Conservation (phyloP, 2,113 vertebrate species). For the Cyanoramphus novaezelandiae region DNA sequence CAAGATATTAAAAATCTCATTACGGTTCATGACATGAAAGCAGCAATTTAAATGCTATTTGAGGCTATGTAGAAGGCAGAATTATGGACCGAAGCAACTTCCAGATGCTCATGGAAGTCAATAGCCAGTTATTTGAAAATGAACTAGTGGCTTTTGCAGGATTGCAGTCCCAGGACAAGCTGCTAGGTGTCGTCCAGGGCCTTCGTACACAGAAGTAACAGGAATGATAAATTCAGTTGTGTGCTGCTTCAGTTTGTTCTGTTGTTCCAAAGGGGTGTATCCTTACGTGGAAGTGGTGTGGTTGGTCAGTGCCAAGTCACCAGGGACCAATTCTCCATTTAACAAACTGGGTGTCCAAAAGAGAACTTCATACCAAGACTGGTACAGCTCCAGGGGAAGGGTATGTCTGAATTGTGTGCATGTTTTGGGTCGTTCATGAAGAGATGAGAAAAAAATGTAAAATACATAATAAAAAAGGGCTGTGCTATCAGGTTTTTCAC, state of each 20-base stretch:
- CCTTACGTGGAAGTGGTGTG: neutral
- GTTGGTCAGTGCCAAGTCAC: conserved; percentile 67
- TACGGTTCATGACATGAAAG: conserved; percentile 43
- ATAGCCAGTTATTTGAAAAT: neutral
- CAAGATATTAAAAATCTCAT: neutral
- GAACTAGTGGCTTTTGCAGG: conserved; percentile 14
- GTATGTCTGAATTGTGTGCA: conserved; percentile 2
- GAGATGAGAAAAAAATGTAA: neutral
- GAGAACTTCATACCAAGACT: conserved; percentile 63
- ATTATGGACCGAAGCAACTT: neutral
- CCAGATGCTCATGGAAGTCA: neutral
- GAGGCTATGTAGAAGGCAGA: neutral
- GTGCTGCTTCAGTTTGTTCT: conserved; percentile 41
- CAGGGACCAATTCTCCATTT: conserved; percentile 77
- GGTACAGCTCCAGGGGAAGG: conserved; percentile 61
- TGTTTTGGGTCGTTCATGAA: conserved; percentile 27
- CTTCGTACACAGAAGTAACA: neutral
- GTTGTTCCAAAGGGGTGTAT: neutral
- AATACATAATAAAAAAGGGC: conserved; percentile 58
- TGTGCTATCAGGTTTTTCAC: conserved; percentile 67
- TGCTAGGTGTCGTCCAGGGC: neutral
- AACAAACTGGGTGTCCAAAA: conserved; percentile 61
- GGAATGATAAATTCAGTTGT: neutral
- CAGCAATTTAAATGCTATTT: neutral
- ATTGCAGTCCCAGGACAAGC: conserved; percentile 5